Base-by-base conservation (phyloP, 2,797 vertebrate species). In the Tarsius wallacei region DNA sequence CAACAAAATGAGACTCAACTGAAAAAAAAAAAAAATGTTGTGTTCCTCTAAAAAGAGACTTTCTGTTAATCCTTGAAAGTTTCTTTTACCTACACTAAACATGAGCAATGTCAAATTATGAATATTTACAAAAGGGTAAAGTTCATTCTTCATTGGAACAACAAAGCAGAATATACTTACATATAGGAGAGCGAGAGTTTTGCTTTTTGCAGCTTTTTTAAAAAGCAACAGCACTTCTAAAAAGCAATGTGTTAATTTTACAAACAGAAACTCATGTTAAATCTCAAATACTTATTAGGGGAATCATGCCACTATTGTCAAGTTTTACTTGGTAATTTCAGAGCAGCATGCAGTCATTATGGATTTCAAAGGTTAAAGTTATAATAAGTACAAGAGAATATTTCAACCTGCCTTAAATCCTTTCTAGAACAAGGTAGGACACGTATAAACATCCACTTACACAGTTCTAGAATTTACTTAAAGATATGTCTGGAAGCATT, bases 351-450 rank as follows among this genome's bases (percentile, higher is more conserved):
- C 33, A 85, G 21, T 84, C 80, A 88, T 14, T 92, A 80, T 14
- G 31, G 64, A 82, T 81, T 89, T 93, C 49, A n/a, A 85, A 85
- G 53, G 77, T 17, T n/a, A 71, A 93, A 86, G 31, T 91, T 80
- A 93, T 36, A 42, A 71, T 71, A 83, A 70, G 24, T 66, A 89
- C 31, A 93, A 76, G 0, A 73, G 68, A 96, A 4, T 93, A 86
- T 81, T 77, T 82, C 70, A 86, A 96, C 82, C 51, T 88, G 42
- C 81, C 19, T 78, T 91, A 94, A 92, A 82, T 90, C 42, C 51
- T 51, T 66, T 93, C 90, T 84, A 47, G 51, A 88, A 93, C 80
- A 93, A 91, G 87, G 66, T 3, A 9, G 33, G 90, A 14, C 71
- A 81, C 17, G 14, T 74, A 63, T 63, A 91, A 87, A 95, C 57